A percentile compares a stretch with the other conserved stretches of the same genome.
Evolutionary conservation across 2,113 vertebrate species (phyloP).

Genomic region (Podarcis raffonei): DNA sequence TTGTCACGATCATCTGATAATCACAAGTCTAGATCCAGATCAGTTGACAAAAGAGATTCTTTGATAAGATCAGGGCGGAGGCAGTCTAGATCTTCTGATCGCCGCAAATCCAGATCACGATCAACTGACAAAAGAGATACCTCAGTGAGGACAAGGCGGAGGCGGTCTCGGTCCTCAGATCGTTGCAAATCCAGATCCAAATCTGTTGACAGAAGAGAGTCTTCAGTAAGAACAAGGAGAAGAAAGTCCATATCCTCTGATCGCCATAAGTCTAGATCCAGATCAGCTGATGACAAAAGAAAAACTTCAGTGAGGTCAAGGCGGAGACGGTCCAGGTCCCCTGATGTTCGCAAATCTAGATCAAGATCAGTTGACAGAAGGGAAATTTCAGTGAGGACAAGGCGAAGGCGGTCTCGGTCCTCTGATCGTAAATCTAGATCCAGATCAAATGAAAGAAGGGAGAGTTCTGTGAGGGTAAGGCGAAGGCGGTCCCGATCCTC

Average conservation of each 20-base stretch:
- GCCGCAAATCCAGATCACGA: conserved; percentile 78
- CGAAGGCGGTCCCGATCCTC: conserved; percentile 59
- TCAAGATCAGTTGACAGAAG: conserved; percentile 37
- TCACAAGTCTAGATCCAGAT: conserved; percentile 86
- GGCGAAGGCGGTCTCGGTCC: conserved; percentile 68
- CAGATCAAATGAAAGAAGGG: conserved; percentile 61
- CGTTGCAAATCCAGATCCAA: conserved; percentile 79
- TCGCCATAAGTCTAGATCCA: conserved; percentile 63
- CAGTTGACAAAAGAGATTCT: conserved; percentile 78
- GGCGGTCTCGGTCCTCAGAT: conserved; percentile 78
- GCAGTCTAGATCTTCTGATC: conserved; percentile 73
- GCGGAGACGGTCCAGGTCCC: conserved; percentile 67
- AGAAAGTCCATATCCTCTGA: conserved; percentile 65
- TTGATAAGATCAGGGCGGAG: conserved; percentile 65
- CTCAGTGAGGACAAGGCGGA: conserved; percentile 76
- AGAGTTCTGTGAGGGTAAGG: conserved; percentile 53
- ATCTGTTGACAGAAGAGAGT: conserved; percentile 54
- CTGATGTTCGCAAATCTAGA: conserved; percentile 74
- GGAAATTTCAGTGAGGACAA: conserved; percentile 44
- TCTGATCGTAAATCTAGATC: conserved; percentile 70
- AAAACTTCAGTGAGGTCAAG: conserved; percentile 61
- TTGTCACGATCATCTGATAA: conserved; percentile 80
- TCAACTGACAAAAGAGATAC: conserved; percentile 68
- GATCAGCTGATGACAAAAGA: conserved; percentile 10
- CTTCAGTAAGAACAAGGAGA: conserved; percentile 65